Evolutionary conservation across 2,797 vertebrate genomes (phyloP).

Genomic region (Scleropages formosus): DNA sequence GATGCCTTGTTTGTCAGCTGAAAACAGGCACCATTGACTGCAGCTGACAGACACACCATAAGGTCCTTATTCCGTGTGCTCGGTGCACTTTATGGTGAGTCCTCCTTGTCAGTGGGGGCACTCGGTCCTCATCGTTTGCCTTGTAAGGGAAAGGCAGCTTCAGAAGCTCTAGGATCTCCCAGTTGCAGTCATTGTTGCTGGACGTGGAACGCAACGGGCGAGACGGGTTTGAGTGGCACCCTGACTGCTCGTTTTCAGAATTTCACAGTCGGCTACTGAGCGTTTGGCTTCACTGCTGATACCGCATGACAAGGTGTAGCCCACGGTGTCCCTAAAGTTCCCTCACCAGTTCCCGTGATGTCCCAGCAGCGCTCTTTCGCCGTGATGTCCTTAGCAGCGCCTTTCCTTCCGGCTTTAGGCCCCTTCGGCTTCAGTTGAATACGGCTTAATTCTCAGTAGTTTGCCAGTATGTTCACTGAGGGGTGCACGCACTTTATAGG

Average conservation of each 20-base stretch:
- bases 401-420: neutral
- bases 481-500: conserved; percentile 23
- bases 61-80: no score
- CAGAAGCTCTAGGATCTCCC: neutral
- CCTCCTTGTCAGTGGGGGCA: conserved; percentile 35
- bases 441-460: conserved; percentile 9
- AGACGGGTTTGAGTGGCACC: neutral
- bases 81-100: no score
- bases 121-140: conserved; percentile 28
- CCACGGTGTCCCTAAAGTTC: conserved; percentile 17
- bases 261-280: conserved; percentile 18
- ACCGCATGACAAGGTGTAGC: neutral
- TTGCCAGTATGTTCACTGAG: conserved; percentile 27
- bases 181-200: neutral
- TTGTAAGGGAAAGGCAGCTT: neutral
- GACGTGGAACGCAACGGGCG: conserved; percentile 1
- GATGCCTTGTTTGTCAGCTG: no score
- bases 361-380: neutral
- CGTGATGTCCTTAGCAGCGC: conserved; percentile 8
- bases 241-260: conserved; percentile 26
- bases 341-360: no score
- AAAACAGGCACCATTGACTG: neutral
- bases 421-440: no score
- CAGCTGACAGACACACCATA: conserved; percentile 9
- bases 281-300: neutral